Conservation (phyloP, 2,113 vertebrate genomes). For the Colistium nudipinnis region DNA sequence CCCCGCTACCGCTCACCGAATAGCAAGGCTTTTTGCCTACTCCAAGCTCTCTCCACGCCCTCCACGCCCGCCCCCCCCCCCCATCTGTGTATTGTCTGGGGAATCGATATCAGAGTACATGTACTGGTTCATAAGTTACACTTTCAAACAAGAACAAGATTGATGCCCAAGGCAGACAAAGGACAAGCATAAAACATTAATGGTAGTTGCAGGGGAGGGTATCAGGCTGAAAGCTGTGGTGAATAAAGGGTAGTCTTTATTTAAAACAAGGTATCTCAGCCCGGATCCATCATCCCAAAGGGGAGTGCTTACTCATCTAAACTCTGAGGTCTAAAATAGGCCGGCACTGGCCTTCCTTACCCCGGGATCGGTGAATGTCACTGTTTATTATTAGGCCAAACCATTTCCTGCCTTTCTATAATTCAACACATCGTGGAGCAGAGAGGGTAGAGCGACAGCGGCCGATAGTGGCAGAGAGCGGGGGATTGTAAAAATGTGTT, state of each 20-base stretch:
- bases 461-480: conserved; percentile 10
- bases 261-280: conserved; percentile 51
- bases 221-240: conserved; percentile 24
- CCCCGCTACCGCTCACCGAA: conserved; percentile 78
- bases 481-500: conserved; percentile 47
- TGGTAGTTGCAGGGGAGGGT: neutral
- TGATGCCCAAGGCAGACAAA: too few species aligned
- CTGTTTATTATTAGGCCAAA: conserved; percentile 78
- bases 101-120: conserved; percentile 41
- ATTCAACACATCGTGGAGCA: conserved; percentile 49
- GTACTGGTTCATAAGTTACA: conserved; percentile 37
- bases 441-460: conserved; percentile 36
- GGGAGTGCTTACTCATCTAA: conserved; percentile 67
- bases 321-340: conserved; percentile 67
- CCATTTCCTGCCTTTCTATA: conserved; percentile 74
- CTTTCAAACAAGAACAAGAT: conserved; percentile 33
- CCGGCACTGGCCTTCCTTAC: conserved; percentile 46
- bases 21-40: conserved; percentile 84
- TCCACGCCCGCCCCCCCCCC: neutral
- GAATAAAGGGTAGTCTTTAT: conserved; percentile 51
- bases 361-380: conserved; percentile 66
- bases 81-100: conserved; percentile 37
- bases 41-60: conserved; percentile 23
- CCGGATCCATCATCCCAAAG: conserved; percentile 53
- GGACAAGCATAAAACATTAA: conserved; percentile 1